Base-by-base conservation (phyloP, 2,797 vertebrate genomes). In the Clarias laeviceps region DNA sequence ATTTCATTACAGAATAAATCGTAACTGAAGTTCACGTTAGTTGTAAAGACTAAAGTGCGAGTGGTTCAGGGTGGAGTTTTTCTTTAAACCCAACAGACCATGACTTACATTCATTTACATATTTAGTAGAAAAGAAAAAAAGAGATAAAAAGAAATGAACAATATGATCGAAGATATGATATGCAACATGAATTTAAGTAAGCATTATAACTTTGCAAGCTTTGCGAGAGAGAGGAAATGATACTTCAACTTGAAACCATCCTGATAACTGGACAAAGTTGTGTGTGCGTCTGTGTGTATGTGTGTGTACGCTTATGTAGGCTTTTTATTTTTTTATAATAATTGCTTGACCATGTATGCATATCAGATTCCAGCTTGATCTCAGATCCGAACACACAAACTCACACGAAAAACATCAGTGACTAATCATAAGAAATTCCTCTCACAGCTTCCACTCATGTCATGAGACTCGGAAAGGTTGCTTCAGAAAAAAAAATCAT, bases 271-370 rank as follows among this genome's bases (percentile, higher is more conserved):
- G 15, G 45, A 74, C 72, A 56, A 76, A 57, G 32, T 22, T 76
- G 73, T 74, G 45, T 74, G 45, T 56, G 50, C 32, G 4, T 76
- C 50, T 76, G 73, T 76, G 72, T 57, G 18, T 32, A 56, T 57
- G n/a, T 76, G 50, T 76, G 54, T 76, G 18, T 57, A 27, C 29
- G 27, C 27, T n/a, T 27, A 61, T 11, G 1, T 61, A 34, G 74
- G 56, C 20, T 24, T 34, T 22, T 59, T 37, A 3, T 37, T 37
- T 37, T 37, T 2, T 37, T 37, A 78, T 59, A 78, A 59, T 24
- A 78, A 78, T 78, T 37, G 76, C 76, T 78, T 78, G 20, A 24
- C 20, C 76, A 24, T 20, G 4, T 57, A 59, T 22, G 18, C 74
- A 77, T 77, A 57, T 57, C 29, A 22, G 18, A 22, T 77, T 77